These are phyloP conservation scores for Phrynocephalus versicolor DNA, from an alignment of 2,113 vertebrate genomes.

Conservation along the genomic window DNA sequence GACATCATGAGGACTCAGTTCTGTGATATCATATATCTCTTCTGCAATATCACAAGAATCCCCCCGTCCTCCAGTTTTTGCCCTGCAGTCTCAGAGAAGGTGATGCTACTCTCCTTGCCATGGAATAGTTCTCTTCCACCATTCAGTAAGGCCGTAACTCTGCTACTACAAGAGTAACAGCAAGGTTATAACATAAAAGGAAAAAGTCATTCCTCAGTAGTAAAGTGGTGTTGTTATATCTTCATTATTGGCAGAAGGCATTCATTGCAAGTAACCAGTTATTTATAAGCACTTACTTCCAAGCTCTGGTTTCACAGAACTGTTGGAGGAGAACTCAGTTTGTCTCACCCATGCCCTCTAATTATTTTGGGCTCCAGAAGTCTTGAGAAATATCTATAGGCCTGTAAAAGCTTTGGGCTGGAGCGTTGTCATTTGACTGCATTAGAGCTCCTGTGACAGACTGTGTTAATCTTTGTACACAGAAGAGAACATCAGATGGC, in stretches of 20 bases:
- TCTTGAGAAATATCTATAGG: conserved; percentile 68
- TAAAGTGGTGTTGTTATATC: background rate
- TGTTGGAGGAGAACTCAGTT: background rate
- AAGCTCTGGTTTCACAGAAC: background rate
- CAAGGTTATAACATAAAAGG: too few relatives aligned
- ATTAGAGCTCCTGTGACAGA: conserved; percentile 66
- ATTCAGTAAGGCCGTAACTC: too few relatives aligned
- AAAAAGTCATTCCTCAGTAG: too few relatives aligned
- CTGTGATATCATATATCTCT: too few relatives aligned
- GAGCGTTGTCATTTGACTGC: conserved; percentile 62
- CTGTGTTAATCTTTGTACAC: conserved; percentile 69
- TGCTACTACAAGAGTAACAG: too few relatives aligned
- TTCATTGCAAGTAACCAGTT: background rate
- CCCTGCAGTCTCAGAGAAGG: too few relatives aligned
- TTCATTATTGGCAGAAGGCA: background rate
- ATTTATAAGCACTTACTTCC: background rate
- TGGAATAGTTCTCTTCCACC: too few relatives aligned
- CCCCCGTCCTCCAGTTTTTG: too few relatives aligned
- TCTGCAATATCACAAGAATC: too few relatives aligned
- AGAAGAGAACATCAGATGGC: conserved; percentile 71
- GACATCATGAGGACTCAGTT: too few relatives aligned
- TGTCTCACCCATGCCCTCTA: conserved; percentile 26
- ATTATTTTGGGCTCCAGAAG: conserved; percentile 63
- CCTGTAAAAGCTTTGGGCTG: conserved; percentile 62
- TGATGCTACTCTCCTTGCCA: too few relatives aligned